Conservation (phyloP, 2,113 vertebrate genomes). For the Synodontis membranacea region DNA sequence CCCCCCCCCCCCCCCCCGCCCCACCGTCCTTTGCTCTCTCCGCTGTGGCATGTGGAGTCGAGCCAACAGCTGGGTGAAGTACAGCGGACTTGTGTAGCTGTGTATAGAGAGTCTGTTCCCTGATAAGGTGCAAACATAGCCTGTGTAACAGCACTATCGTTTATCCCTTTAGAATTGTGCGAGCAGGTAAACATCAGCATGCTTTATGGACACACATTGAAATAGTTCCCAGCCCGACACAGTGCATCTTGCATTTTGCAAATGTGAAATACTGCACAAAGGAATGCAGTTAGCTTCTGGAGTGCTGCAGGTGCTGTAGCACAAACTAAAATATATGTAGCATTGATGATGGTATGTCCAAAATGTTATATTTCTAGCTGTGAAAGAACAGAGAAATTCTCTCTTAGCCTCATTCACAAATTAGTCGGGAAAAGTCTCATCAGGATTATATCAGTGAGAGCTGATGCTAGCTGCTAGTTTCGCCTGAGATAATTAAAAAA, state of each 20-base stretch:
- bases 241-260: background rate
- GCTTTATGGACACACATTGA: background rate
- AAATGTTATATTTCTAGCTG: background rate
- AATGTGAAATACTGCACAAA: background rate
- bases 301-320: background rate
- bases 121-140: slow-evolving; percentile 27
- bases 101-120: slow-evolving; percentile 22
- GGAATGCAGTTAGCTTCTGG: background rate
- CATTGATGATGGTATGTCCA: background rate
- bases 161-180: background rate
- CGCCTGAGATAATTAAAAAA: no score
- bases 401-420: background rate
- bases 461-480: background rate
- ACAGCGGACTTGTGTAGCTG: slow-evolving; percentile 32
- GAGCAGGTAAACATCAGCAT: background rate
- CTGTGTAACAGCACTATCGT: background rate
- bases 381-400: background rate
- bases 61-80: slow-evolving; percentile 29
- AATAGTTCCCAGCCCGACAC: background rate
- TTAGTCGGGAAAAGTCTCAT: background rate
- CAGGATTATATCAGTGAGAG: background rate
- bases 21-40: slow-evolving; percentile 26
- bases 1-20: no score
- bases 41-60: slow-evolving; percentile 18
- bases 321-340: background rate